Base-by-base conservation (phyloP, 2,888 invertebrate species). In the Syritta pipiens region DNA sequence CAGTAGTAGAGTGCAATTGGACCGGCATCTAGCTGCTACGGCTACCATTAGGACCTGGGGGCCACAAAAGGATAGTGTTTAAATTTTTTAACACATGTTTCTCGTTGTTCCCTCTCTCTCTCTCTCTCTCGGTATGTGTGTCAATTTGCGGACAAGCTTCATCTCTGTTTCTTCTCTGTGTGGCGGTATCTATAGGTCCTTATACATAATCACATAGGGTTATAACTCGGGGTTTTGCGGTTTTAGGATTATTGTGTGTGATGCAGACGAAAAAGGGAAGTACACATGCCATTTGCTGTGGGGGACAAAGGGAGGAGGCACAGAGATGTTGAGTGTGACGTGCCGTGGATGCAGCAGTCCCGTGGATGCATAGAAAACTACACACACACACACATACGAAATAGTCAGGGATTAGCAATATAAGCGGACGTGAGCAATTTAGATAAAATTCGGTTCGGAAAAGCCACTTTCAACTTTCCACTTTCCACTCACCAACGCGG, bases 331-430 rank as follows among this genome's bases (percentile, higher is more conserved):
- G n/a, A n/a, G n/a, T 65, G 48, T 49, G 67, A 74, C 55, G 77
- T 79, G 77, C 53, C n/a, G 71, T 35, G 59, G 60, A 55, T 79
- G 79, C 74, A 74, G 72, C 48, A 40, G n/a, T n/a, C n/a, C n/a
- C n/a, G n/a, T n/a, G n/a, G n/a, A n/a, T 9, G 37, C 37, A 37
- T 37, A 37, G 7, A 20, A 22, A 24, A 32, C 51, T 30, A 3
- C 3, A 40, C 24, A 9, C 28, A 14, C 40, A 69, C 68, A 65
- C 46, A 65, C 57, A 42, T 59, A 69, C 75, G 74, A 69, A 75
- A 81, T 75, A 75, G 81, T 81, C 81, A 81, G 81, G 81, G 81
- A 81, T 81, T 81, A 81, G 81, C 81, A 75, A 75, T 81, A 81
- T 81, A 81, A 75, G 67, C 81, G 81, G 68, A 81, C 81, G 75